Base-by-base conservation (phyloP, 2,113 vertebrate genomes). In the Tragulus kanchil region DNA sequence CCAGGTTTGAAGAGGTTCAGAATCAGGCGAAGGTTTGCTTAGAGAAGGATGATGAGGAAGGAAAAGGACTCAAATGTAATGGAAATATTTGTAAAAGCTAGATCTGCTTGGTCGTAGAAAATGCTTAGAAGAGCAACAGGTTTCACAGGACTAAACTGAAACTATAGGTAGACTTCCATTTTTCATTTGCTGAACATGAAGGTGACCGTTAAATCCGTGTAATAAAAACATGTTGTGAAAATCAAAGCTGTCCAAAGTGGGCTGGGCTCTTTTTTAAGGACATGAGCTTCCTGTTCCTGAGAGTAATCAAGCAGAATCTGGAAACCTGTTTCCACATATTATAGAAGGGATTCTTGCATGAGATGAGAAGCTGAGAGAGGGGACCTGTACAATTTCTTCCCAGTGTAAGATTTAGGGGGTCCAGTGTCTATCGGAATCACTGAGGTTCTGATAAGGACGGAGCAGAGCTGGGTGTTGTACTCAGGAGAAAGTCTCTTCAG, bases 1-100 rank as follows among this genome's bases (percentile, higher is more conserved):
- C 52, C 86, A 58, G 12, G 83, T 73, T 82, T 88, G 85, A 77
- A 95, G 64, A 45, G 48, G 9, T 94, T 94, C 48, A 58, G 88
- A 61, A 59, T 82, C 59, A 89, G 50, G 50, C 93, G 36, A 48
- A 77, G 62, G 64, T 95, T 85, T 87, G 26, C 90, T 93, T 87
- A 89, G 36, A 59, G 31, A 86, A 71, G 28, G 16, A 15, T 31
- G 67, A 84, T 19, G 23, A 73, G 26, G 67, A 75, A 45, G 11
- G 5, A 17, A 6, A 61, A 58, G 48, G 84, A 42, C 81, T 88
- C 67, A 62, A 65, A 85, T 13, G 10, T 71, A 59, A 67, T 7
- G 65, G n/a, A 93, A 69, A 58, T 56, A 16, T 79, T 71, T 86
- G 7, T 3, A 90, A 94, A 88, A 95, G 87, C 52, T 83, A 81